phyloP scores from a whole-genome alignment of 2,888 invertebrate genomes.

The Andrena hattorfiana region DNA sequence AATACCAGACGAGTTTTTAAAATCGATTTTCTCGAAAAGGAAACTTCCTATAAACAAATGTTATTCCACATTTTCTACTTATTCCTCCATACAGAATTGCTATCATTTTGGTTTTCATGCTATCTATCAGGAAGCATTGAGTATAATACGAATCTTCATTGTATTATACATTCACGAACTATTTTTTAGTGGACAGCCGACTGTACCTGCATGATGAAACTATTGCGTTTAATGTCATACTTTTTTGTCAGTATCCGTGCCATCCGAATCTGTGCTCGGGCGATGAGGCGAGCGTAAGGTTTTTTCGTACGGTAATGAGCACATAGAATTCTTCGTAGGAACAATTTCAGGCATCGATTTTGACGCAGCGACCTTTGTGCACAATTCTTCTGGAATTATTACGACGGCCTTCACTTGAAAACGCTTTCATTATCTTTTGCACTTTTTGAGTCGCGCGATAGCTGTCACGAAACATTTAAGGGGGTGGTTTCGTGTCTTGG shows the following conservation, averaged over 20 bases:
- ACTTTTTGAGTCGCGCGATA: slow-evolving; percentile 8
- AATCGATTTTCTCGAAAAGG: too few relatives aligned
- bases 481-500: neutral
- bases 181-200: slow-evolving; percentile 4
- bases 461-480: slow-evolving; percentile 13
- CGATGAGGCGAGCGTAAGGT: slow-evolving; percentile 26
- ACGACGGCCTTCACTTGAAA: slow-evolving; percentile 8
- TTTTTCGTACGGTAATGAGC: neutral
- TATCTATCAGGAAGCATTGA: too few relatives aligned
- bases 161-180: neutral
- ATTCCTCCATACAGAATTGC: too few relatives aligned
- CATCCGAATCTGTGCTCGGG: slow-evolving; percentile 13
- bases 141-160: neutral
- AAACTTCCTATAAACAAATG: too few relatives aligned
- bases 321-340: slow-evolving; percentile 4
- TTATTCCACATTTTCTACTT: too few relatives aligned
- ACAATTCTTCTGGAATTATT: neutral
- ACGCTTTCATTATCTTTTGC: slow-evolving; percentile 9
- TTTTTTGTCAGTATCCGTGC: slow-evolving; percentile 32
- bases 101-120: too few relatives aligned
- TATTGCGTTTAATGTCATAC: slow-evolving; percentile 34
- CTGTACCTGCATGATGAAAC: slow-evolving; percentile 23
- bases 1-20: too few relatives aligned
- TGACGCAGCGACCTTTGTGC: neutral
- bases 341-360: slow-evolving; percentile 4